A percentile compares a stretch with the other conserved stretches of the same genome.
These are phyloP conservation scores for Spodoptera frugiperda DNA, from an alignment of 1,140 invertebrate genomes.

Conservation along the genomic window DNA sequence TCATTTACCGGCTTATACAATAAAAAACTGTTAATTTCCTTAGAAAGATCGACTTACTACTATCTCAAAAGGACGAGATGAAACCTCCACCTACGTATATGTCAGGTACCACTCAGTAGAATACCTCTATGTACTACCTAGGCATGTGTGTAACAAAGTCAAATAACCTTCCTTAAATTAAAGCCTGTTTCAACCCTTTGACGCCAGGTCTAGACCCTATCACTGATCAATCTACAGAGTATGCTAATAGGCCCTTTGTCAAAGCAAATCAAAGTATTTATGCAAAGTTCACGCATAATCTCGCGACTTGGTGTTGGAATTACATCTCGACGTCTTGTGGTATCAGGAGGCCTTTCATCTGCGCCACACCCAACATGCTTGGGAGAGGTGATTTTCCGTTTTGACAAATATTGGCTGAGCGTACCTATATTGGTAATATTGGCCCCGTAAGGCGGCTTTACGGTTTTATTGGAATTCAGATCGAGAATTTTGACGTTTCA, in stretches of 20 bases:
- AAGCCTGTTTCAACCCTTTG: background rate
- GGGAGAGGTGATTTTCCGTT: constrained; percentile 59
- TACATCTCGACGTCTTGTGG: constrained; percentile 38
- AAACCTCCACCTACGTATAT: too few relatives aligned
- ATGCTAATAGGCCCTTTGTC: constrained; percentile 11
- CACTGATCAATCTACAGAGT: background rate
- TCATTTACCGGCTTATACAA: too few relatives aligned
- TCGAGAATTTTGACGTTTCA: constrained; percentile 10
- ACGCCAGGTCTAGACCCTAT: background rate
- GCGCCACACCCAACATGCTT: constrained; percentile 14
- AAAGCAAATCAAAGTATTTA: constrained; percentile 30
- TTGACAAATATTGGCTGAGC: constrained; percentile 69
- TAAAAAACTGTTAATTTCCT: too few relatives aligned
- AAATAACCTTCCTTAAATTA: background rate
- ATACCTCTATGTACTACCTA: too few relatives aligned
- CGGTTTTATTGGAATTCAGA: constrained; percentile 58
- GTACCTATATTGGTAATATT: constrained; percentile 62
- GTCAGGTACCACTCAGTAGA: too few relatives aligned
- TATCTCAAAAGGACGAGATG: too few relatives aligned
- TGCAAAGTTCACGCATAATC: constrained; percentile 27
- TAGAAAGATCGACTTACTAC: too few relatives aligned
- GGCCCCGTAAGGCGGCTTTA: constrained; percentile 53
- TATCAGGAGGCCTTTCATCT: background rate
- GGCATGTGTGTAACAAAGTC: background rate
- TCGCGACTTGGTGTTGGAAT: background rate